Conservation (phyloP, 2,113 vertebrate genomes). For the Anolis sagrei region DNA sequence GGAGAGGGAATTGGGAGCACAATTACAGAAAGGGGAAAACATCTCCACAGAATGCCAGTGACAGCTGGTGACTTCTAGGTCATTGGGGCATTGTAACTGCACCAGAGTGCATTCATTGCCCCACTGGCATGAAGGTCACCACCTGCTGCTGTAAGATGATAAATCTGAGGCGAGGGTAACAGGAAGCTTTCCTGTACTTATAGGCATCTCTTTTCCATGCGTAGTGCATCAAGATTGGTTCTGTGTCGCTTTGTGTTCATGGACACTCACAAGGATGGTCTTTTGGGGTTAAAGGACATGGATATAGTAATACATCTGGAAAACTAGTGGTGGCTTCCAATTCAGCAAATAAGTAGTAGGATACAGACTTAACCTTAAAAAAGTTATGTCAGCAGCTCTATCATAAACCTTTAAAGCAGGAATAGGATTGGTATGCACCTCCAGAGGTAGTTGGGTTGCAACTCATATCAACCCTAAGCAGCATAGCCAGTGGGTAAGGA, state of each 20-base stretch:
- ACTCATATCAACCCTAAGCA: not conserved
- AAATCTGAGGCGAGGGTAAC: not conserved
- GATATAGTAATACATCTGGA: not conserved
- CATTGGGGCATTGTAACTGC: not conserved
- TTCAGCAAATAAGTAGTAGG: not conserved
- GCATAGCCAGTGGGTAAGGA: not conserved
- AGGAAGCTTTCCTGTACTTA: not conserved
- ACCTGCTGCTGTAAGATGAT: no score
- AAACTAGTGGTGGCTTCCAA: not conserved
- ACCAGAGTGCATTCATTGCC: no score
- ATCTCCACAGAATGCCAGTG: not conserved
- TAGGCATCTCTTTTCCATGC: not conserved
- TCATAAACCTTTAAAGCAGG: not conserved
- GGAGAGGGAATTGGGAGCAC: not conserved
- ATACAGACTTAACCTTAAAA: not conserved
- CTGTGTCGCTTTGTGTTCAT: not conserved
- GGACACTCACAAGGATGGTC: not conserved
- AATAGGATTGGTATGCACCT: not conserved
- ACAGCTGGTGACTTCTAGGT: no score
- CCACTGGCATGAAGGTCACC: no score
- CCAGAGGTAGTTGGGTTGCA: not conserved
- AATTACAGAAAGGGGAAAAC: not conserved
- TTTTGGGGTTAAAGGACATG: not conserved
- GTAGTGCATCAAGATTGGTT: not conserved
- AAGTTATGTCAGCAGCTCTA: not conserved